Conservation (phyloP, 92 coral and sea anemone species). For the Umimayanthus chanpuru region DNA sequence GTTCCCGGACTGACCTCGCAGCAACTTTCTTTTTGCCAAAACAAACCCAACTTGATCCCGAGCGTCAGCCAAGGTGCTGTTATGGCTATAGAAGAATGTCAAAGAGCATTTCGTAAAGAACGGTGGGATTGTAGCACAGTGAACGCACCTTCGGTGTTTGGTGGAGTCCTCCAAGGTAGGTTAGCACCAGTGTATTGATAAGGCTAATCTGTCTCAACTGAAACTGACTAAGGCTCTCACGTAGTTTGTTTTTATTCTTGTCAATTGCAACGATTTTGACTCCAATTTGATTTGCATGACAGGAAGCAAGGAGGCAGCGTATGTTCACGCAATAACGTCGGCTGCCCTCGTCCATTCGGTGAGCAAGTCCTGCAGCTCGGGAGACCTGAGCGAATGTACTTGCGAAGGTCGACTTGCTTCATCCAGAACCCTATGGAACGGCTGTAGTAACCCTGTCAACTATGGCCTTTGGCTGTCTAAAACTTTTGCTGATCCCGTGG, state of each 20-base stretch:
- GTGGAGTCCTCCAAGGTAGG: constrained; percentile 78
- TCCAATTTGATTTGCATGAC: constrained; percentile 36
- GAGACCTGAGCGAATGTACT: constrained; percentile 4
- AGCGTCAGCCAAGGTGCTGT: constrained; percentile 83
- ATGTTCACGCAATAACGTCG: constrained; percentile 85
- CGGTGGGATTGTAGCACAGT: constrained; percentile 95
- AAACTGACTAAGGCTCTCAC: not conserved
- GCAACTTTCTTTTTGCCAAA: constrained; percentile 79
- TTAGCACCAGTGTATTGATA: constrained; percentile 35
- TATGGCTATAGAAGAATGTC: constrained; percentile 86
- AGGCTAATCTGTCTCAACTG: not conserved
- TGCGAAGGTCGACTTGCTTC: constrained; percentile 10
- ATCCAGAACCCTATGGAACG: constrained; percentile 59
- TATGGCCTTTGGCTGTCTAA: constrained; percentile 83
- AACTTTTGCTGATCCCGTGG: constrained; percentile 81
- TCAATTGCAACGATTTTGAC: not conserved
- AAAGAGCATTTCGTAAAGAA: constrained; percentile 85
- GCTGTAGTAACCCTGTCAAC: constrained; percentile 81
- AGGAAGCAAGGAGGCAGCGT: constrained; percentile 98
- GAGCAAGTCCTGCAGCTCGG: constrained; percentile 13
- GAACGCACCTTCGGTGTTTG: constrained; percentile 81
- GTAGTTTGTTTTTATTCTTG: not conserved
- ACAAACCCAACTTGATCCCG: constrained; percentile 93
- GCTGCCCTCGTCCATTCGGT: constrained; percentile 25
- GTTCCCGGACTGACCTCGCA: constrained; percentile 85